These are phyloP conservation scores for Aplocera efformata DNA, from an alignment of 2,888 invertebrate species.

Conservation along the genomic window DNA sequence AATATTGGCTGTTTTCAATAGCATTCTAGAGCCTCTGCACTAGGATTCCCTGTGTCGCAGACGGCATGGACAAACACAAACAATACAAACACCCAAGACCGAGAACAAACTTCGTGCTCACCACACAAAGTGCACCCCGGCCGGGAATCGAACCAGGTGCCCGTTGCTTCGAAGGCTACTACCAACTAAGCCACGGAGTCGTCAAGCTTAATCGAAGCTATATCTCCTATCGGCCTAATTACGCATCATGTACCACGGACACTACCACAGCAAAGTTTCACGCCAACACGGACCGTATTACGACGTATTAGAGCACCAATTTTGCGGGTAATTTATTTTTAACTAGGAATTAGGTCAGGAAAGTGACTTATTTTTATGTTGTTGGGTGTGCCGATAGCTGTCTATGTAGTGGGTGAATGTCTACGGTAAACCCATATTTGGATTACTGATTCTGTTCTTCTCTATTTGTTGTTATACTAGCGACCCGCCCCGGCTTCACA, in stretches of 20 bases:
- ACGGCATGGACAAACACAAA: no score
- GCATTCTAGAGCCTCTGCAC: no score
- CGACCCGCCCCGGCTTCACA: no score
- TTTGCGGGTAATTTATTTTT: slow-evolving; percentile 14
- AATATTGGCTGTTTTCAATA: background rate
- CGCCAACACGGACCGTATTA: slow-evolving; percentile 3
- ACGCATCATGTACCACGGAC: background rate
- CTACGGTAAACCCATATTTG: background rate
- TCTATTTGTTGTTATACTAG: no score
- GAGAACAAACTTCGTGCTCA: no score
- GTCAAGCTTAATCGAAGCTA: background rate
- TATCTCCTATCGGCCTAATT: background rate
- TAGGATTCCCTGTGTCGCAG: no score
- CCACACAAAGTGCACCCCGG: no score
- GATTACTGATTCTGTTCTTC: no score
- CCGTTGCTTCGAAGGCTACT: no score
- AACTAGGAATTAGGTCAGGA: slow-evolving; percentile 16
- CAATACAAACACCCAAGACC: no score
- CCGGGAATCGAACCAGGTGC: no score
- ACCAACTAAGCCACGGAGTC: no score
- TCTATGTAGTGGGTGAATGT: slow-evolving; percentile 5
- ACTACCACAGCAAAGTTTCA: slow-evolving; percentile 1
- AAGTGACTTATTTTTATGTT: slow-evolving; percentile 12
- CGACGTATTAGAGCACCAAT: slow-evolving; percentile 3
- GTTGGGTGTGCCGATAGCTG: slow-evolving; percentile 13